These are phyloP conservation scores for Reinhardtius hippoglossoides DNA, from an alignment of 2,113 vertebrate genomes.

Conservation along the genomic window DNA sequence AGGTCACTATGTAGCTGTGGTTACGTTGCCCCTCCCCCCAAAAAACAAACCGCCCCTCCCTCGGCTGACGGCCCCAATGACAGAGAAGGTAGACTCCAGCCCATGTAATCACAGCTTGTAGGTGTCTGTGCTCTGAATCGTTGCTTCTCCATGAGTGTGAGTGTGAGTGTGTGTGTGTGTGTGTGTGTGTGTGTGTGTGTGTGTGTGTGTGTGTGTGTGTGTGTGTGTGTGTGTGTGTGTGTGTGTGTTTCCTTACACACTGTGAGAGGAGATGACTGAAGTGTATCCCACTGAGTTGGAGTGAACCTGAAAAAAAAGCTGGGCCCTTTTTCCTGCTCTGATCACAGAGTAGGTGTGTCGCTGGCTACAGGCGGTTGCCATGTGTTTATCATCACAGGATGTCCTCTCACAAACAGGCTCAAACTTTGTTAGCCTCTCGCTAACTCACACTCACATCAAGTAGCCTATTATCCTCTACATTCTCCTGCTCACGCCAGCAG, in stretches of 20 bases:
- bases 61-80: constrained; percentile 54
- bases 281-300: constrained; percentile 59
- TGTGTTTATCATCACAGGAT: constrained; percentile 67
- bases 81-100: constrained; percentile 47
- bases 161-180: background rate
- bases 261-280: too few relatives aligned
- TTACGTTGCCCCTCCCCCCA: constrained; percentile 23
- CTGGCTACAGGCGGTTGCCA: background rate
- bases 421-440: constrained; percentile 40
- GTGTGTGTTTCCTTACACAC: background rate
- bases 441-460: constrained; percentile 26
- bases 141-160: constrained; percentile 5
- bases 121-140: constrained; percentile 34
- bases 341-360: constrained; percentile 54
- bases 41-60: constrained; percentile 18
- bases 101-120: constrained; percentile 71
- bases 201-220: constrained; percentile 10
- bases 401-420: constrained; percentile 46
- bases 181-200: too few relatives aligned
- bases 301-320: constrained; percentile 27
- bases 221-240: constrained; percentile 10
- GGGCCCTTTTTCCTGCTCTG: constrained; percentile 34
- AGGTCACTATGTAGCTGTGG: constrained; percentile 58
- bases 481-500: constrained; percentile 9
- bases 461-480: constrained; percentile 12